Evolutionary conservation across 2,888 invertebrate species (phyloP).

Genomic region (Leptinotarsa peninsularis): DNA sequence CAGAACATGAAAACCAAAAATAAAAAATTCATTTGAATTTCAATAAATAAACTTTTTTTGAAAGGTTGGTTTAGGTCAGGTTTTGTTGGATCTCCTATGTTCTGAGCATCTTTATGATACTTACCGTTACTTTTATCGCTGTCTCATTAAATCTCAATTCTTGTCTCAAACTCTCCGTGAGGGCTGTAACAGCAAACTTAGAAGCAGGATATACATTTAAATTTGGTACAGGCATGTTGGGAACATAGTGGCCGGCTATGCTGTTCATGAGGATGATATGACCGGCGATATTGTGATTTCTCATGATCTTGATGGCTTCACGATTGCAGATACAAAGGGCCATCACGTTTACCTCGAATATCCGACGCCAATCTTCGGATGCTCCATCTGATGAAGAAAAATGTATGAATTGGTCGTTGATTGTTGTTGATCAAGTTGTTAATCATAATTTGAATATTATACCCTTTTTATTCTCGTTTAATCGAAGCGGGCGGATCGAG

Average conservation of each 20-base stretch:
- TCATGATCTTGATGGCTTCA: conserved; percentile 52
- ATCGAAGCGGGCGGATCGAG: too few relatives aligned
- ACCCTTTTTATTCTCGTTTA: too few relatives aligned
- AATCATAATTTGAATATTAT: too few relatives aligned
- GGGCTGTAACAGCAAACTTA: conserved; percentile 53
- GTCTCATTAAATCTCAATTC: conserved; percentile 43
- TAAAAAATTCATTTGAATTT: too few relatives aligned
- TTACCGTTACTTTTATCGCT: conserved; percentile 54
- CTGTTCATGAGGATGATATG: conserved; percentile 54
- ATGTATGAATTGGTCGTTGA: background rate
- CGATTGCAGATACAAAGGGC: conserved; percentile 52
- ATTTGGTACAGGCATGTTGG: conserved; percentile 40
- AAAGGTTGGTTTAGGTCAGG: too few relatives aligned
- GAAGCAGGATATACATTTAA: conserved; percentile 53
- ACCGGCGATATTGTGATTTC: conserved; percentile 46
- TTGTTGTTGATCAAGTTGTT: too few relatives aligned
- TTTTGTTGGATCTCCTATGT: too few relatives aligned
- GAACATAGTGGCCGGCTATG: conserved; percentile 48
- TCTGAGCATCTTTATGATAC: conserved; percentile 2
- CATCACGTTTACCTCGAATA: conserved; percentile 53
- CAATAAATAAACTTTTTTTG: too few relatives aligned
- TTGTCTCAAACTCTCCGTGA: conserved; percentile 51
- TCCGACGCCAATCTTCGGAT: conserved; percentile 50
- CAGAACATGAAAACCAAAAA: too few relatives aligned
- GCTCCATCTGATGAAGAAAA: conserved; percentile 43